These are phyloP conservation scores for Xestia sexstrigata DNA, from an alignment of 2,888 invertebrate species.

Conservation along the genomic window DNA sequence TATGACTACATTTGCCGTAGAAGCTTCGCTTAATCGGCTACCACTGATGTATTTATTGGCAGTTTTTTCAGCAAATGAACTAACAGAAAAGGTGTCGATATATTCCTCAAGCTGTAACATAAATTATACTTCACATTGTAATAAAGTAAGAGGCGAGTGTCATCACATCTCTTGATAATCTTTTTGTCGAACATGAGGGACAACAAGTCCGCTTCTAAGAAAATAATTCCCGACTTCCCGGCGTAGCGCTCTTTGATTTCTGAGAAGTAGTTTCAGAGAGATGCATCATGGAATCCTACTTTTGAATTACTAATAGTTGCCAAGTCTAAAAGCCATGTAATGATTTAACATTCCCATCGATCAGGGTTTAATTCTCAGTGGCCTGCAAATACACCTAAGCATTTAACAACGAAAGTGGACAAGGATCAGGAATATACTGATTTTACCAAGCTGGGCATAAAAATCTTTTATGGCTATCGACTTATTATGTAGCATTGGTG, in stretches of 20 bases:
- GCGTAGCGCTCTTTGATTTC: constrained; percentile 79
- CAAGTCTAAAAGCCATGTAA: constrained; percentile 27
- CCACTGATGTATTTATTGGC: constrained; percentile 53
- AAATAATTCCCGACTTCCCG: constrained; percentile 77
- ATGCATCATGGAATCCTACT: constrained; percentile 50
- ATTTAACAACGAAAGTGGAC: background rate
- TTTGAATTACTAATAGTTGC: constrained; percentile 47
- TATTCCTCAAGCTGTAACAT: constrained; percentile 49
- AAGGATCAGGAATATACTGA: background rate
- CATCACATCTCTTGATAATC: constrained; percentile 66
- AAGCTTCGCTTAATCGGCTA: constrained; percentile 55
- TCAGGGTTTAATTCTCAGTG: constrained; percentile 20
- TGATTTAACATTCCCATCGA: constrained; percentile 34
- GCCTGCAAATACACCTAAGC: background rate
- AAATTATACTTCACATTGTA: constrained; percentile 61
- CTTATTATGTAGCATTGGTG: background rate
- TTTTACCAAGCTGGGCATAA: background rate
- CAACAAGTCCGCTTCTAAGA: constrained; percentile 79
- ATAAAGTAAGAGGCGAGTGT: constrained; percentile 63
- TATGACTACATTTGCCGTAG: constrained; percentile 71
- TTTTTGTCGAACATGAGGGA: constrained; percentile 76
- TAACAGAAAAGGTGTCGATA: constrained; percentile 32
- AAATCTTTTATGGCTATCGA: background rate
- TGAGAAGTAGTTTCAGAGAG: constrained; percentile 71
- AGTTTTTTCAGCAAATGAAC: constrained; percentile 48